These are phyloP conservation scores for Sphenodon punctatus DNA, from an alignment of 2,797 vertebrate species.

Conservation along the genomic window DNA sequence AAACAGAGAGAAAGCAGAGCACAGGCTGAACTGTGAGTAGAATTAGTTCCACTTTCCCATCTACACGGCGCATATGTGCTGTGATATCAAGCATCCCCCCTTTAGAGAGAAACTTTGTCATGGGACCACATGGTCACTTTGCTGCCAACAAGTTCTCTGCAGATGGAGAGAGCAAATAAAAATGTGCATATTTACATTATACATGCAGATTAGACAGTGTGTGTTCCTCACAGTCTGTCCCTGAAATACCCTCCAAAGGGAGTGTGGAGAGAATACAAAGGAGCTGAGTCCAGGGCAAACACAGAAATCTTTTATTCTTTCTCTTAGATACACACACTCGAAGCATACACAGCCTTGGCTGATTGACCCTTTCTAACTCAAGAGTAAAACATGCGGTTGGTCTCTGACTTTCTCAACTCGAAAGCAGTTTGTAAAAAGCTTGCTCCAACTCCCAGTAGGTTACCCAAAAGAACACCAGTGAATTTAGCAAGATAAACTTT, in stretches of 20 bases:
- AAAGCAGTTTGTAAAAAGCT: neutral
- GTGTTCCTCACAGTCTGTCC: constrained; percentile 67
- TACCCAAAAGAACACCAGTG: no score
- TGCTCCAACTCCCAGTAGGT: no score
- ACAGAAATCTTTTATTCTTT: neutral
- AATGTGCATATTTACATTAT: constrained; percentile 59
- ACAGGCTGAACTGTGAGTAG: neutral
- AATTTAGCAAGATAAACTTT: no score
- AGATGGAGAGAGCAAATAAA: constrained; percentile 58
- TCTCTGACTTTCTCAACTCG: neutral
- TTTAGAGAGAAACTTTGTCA: constrained; percentile 29
- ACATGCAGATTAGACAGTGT: constrained; percentile 72
- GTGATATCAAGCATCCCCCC: constrained; percentile 5
- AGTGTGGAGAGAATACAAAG: constrained; percentile 61
- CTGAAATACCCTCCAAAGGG: constrained; percentile 68
- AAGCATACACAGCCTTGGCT: neutral
- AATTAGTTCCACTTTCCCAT: neutral
- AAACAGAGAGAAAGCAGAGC: neutral
- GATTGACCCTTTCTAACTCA: constrained; percentile 41
- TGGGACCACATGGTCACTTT: constrained; percentile 57
- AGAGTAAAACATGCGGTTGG: neutral
- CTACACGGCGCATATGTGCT: neutral
- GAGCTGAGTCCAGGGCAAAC: constrained; percentile 25
- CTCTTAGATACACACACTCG: constrained; percentile 26
- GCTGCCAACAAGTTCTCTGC: constrained; percentile 61